These are phyloP conservation scores for Neosilurus hyrtlii DNA, from an alignment of 2,797 vertebrate species.

Conservation along the genomic window DNA sequence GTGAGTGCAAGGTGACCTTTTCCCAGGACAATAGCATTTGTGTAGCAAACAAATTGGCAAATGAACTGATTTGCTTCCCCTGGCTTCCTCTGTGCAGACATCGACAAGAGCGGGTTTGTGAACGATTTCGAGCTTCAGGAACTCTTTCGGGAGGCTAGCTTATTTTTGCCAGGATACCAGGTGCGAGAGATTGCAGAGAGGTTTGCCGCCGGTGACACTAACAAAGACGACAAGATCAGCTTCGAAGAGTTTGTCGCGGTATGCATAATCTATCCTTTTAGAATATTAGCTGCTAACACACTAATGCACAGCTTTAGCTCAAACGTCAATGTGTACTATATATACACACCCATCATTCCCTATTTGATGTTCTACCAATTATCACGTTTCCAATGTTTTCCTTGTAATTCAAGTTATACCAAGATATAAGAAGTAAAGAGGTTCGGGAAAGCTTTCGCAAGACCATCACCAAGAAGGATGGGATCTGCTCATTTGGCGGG, in stretches of 20 bases:
- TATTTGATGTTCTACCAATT: not conserved
- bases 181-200: slow-evolving; percentile 90
- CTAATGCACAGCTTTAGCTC: not conserved
- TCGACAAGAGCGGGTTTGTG: slow-evolving; percentile 91
- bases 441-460: slow-evolving; percentile 89
- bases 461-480: slow-evolving; percentile 83
- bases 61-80: slow-evolving; percentile 8
- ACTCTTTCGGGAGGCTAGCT: slow-evolving; percentile 91
- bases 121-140: slow-evolving; percentile 96
- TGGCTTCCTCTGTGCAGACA: slow-evolving; percentile 72
- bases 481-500: slow-evolving; percentile 92
- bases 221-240: slow-evolving; percentile 92
- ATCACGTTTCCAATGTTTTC: not conserved
- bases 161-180: slow-evolving; percentile 90
- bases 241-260: slow-evolving; percentile 96
- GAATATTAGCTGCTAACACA: not conserved
- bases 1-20: not conserved
- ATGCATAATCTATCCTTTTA: slow-evolving; percentile 48
- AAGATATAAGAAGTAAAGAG: slow-evolving; percentile 92
- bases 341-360: not conserved
- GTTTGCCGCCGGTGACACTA: slow-evolving; percentile 85
- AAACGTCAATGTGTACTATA: not conserved
- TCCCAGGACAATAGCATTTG: not conserved
- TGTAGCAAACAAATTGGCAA: slow-evolving; percentile 11
- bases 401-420: slow-evolving; percentile 69